Evolutionary conservation across 2,797 vertebrate species (phyloP), one percentile per base, ranked within the genome.

Genomic region (Rhabdophis nuchalis): DNA sequence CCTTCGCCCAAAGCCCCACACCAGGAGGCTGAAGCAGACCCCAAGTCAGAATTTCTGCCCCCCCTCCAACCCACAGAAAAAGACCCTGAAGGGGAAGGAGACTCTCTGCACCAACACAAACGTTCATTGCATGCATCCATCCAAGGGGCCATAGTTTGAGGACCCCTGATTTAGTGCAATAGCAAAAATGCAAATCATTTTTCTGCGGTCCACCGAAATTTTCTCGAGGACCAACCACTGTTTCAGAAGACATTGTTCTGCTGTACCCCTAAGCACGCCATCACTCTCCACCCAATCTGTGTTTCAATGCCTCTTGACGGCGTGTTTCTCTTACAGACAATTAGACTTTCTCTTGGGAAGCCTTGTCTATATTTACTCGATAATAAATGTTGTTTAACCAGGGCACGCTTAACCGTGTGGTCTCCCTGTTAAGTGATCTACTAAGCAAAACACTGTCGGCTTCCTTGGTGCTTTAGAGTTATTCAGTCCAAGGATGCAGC

Each of bases 341-440:
- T 96, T 93, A 95, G 13, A 88, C 64, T 64, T 60, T 64, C 50
- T 29, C 89, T 23, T 0, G 90, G 91, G 61, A 94, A 72, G 87
- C 4, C 29, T 95, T 93, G 87, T 91, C 93, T 95, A 29, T 53
- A 92, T 88, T 94, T 93, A 94, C 87, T 96, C 94, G 90, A 85
- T 93, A 94, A 95, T 93, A 96, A 95, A 94, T 92, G 94, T 77
- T 1, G 77, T 93, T 96, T 95, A 96, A 95, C 92, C 91, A 88
- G 61, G 8, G 91, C 85, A 88, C 2, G 0, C 87, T 94, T 94
- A 95, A 82, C 86, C 20, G 61, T 14, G 12, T 95, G 94, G 96
- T 93, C 95, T 96, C 94, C 86, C 60, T 91, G 27, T 93, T 94
- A 93, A 96, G 88, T 95, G 94, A 97, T 96, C 96, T 96, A 95